Evolutionary conservation across 2,797 vertebrate genomes (phyloP), one percentile per base, ranked within the genome.

Genomic region (Okamejei kenojei): DNA sequence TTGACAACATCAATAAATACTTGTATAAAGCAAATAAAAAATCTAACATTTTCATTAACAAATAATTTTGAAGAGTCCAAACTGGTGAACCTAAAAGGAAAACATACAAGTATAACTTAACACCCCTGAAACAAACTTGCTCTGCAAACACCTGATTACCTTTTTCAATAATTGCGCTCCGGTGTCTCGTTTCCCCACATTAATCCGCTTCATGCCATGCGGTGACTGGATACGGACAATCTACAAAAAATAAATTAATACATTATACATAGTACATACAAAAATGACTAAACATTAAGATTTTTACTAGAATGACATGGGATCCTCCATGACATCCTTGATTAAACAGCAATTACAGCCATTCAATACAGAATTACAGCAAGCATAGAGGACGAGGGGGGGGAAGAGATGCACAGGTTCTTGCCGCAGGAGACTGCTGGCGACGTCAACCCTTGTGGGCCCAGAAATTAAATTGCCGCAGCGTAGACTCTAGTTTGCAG

Each of bases 221-320:
- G 99, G 98, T 32, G 99, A 99, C 95, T 99, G 99, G 73, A 99
- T 97, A 0, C 99, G 98, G 94, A 99, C 96, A 93, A 98, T 97
- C 99, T 99, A 94, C 0, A 17, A 93, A 21, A 90, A 93, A 63
- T 76, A 45, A 45, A 45, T 0, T 81, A 29, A 92, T 94, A 73
- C 65, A 74, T 32, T 21, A 92, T 92, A 38, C 45, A 45, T 45
- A 68, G 45, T 17, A 29, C 45, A 58, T 58, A 84, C 54, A 84
- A 90, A 38, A 32, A 68, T 71, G 86, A 3, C 54, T 21, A 90
- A 9, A 15, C n/a, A 74, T 58, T 26, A 29, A 93, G 23, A 74
- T 74, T 78, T 29, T 19, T n/a, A 26, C 54, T n/a, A 58, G 2
- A 90, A 19, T 21, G 5, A 29, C 7, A 90, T 71, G 17, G 7